Evolutionary conservation across 2,797 vertebrate genomes (phyloP).

Genomic region (Chelon auratus): DNA sequence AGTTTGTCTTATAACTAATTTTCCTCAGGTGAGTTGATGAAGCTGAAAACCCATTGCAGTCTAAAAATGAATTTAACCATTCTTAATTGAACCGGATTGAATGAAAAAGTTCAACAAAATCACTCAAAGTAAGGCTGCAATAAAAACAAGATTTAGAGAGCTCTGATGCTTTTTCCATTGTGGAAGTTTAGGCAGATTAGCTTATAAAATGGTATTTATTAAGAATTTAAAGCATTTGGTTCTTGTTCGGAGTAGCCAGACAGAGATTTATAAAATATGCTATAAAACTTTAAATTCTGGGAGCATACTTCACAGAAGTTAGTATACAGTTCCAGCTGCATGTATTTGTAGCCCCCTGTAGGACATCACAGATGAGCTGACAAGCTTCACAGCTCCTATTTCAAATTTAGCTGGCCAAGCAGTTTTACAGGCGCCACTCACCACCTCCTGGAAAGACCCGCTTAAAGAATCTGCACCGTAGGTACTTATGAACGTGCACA

Average conservation of each 20-base stretch:
- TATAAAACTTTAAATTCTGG: constrained; percentile 6
- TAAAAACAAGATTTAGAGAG: no score
- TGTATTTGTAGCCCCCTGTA: constrained; percentile 19
- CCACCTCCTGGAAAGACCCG: constrained; percentile 41
- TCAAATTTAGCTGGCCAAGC: constrained; percentile 48
- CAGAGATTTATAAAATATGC: neutral
- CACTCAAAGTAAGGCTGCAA: no score
- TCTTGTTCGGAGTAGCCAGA: neutral
- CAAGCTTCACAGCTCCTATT: constrained; percentile 40
- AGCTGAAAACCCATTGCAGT: no score
- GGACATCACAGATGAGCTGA: constrained; percentile 37
- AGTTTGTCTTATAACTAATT: no score
- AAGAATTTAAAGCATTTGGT: neutral
- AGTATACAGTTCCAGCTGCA: neutral
- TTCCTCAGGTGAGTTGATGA: no score
- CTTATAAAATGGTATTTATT: no score
- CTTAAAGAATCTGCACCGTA: constrained; percentile 40
- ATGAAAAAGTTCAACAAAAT: no score
- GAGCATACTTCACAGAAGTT: constrained; percentile 4
- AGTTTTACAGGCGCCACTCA: constrained; percentile 48
- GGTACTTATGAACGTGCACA: constrained; percentile 26
- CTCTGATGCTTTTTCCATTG: no score
- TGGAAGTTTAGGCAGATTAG: neutral
- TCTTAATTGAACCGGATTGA: no score
- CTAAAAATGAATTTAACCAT: no score